Conservation (phyloP, 2,888 invertebrate genomes). For the Mylabris sibirica region DNA sequence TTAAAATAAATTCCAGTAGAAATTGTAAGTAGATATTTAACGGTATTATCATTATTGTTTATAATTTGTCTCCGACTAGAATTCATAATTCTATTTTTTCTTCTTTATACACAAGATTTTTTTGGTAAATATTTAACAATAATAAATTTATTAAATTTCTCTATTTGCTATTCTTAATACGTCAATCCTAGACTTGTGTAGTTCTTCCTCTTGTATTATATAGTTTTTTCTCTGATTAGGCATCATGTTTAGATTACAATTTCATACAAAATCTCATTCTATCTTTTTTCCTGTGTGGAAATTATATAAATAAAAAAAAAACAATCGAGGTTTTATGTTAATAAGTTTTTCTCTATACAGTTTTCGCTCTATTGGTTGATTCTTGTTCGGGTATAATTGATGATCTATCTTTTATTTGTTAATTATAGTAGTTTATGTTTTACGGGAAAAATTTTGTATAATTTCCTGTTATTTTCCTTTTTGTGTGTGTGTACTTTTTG, state of each 20-base stretch:
- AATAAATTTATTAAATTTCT: neutral
- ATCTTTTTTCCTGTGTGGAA: neutral
- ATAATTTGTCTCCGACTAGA: neutral
- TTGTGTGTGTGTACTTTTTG: neutral
- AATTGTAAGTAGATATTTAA: neutral
- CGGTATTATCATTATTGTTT: neutral
- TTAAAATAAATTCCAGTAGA: neutral
- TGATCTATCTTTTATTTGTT: neutral
- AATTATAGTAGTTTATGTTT: neutral
- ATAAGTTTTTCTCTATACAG: neutral
- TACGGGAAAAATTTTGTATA: neutral
- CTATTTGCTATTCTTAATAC: neutral
- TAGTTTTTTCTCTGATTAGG: neutral
- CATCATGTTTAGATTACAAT: neutral
- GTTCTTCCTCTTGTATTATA: neutral
- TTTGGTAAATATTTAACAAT: neutral
- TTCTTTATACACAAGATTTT: neutral
- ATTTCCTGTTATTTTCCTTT: neutral
- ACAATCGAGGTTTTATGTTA: neutral
- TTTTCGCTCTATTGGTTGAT: neutral
- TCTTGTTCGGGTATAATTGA: neutral
- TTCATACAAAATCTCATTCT: neutral
- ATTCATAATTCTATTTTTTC: neutral
- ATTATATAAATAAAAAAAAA: neutral
- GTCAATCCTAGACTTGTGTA: neutral